Evolutionary conservation across 2,797 vertebrate species (phyloP).

Genomic region (Molossus alvarezi): DNA sequence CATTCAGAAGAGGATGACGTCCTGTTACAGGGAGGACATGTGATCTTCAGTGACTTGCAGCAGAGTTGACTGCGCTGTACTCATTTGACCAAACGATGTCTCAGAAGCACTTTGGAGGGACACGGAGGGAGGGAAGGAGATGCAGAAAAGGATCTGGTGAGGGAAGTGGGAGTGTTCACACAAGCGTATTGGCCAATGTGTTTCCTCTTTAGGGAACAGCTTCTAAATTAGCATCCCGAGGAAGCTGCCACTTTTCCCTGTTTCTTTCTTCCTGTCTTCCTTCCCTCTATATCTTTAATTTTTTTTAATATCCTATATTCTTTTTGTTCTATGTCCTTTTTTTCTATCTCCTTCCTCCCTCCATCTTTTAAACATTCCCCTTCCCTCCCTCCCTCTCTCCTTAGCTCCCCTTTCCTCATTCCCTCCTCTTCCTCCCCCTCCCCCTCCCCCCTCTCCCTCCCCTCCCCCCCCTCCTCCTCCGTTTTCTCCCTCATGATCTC

Average conservation of each 20-base stretch:
- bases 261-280: not conserved
- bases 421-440: not conserved
- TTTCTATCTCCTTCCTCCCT: not conserved
- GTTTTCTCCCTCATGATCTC: not conserved
- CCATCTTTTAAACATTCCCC: not conserved
- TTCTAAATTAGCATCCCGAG: conserved; percentile 26
- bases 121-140: not conserved
- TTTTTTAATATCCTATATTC: not conserved
- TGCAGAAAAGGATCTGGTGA: not conserved
- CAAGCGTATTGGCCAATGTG: not conserved
- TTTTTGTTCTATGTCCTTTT: not conserved
- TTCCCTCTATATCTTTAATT: not conserved
- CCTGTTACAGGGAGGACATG: conserved; percentile 77
- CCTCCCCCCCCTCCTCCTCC: not conserved
- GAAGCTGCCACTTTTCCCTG: not conserved
- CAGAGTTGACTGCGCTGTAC: conserved; percentile 81
- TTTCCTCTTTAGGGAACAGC: not conserved
- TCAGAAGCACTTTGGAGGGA: conserved; percentile 76
- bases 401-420: not conserved
- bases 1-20: conserved; percentile 78
- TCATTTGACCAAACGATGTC: conserved; percentile 77
- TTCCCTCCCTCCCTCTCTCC: not conserved
- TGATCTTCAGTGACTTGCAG: conserved; percentile 77
- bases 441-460: not conserved
- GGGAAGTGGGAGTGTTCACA: not conserved